Percentiles rank a stretch among this genome's conserved stretches.
Evolutionary conservation across 2,888 invertebrate species (phyloP).

Genomic region (Nasonovia ribisnigri): DNA sequence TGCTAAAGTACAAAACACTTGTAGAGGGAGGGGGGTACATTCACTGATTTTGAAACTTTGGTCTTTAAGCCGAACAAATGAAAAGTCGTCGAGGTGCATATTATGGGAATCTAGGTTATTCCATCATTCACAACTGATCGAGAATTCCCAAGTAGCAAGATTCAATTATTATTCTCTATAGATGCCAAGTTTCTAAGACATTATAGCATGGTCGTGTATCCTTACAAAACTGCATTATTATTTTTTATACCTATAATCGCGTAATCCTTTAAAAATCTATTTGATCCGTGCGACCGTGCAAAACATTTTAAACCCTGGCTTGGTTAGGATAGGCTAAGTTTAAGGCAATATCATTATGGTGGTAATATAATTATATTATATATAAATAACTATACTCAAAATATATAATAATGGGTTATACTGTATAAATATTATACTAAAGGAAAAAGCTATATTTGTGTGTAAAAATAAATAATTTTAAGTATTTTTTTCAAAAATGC

Average conservation of each 20-base stretch:
- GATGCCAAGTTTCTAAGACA: not conserved
- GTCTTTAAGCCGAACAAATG: not conserved
- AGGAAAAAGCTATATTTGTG: not conserved
- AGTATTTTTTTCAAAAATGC: not conserved
- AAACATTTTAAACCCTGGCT: not conserved
- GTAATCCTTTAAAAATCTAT: not conserved
- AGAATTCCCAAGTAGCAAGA: not conserved
- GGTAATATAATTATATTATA: not conserved
- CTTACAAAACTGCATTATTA: not conserved
- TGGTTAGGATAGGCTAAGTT: too few species aligned
- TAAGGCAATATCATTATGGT: not conserved
- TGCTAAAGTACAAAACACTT: not conserved
- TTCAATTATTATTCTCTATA: not conserved
- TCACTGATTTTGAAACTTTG: not conserved
- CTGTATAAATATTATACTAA: not conserved
- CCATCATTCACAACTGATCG: not conserved
- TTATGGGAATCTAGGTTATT: not conserved
- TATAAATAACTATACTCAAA: not conserved
- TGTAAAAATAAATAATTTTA: not conserved
- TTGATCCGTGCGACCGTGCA: not conserved
- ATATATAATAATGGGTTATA: not conserved
- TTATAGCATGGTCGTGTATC: not conserved
- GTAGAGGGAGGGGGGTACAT: too few species aligned
- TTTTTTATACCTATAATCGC: not conserved
- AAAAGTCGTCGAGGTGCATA: not conserved